phyloP scores from a whole-genome alignment of 2,888 invertebrate species.

The Drosophila setosimentum region DNA sequence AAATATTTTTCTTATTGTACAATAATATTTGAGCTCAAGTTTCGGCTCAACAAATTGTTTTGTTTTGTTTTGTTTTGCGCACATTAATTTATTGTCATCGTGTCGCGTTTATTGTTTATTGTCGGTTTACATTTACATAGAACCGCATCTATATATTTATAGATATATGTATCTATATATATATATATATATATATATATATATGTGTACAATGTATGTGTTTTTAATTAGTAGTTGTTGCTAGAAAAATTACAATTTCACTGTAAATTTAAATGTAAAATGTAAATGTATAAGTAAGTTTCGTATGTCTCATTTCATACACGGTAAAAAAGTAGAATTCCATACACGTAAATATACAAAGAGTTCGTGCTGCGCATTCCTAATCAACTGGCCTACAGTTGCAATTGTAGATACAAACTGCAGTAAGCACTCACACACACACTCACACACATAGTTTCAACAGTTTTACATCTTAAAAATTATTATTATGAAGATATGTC shows the following conservation, averaged over 20 bases:
- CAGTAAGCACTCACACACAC: slow-evolving; percentile 43
- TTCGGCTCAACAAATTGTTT: slow-evolving; percentile 53
- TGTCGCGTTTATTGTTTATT: slow-evolving; percentile 67
- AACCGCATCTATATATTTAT: slow-evolving; percentile 45
- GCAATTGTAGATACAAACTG: slow-evolving; percentile 10
- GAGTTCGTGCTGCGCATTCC: slow-evolving; percentile 35
- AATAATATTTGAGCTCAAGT: slow-evolving; percentile 42
- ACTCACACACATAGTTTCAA: slow-evolving; percentile 63
- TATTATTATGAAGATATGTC: slow-evolving; percentile 85
- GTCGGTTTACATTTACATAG: slow-evolving; percentile 62
- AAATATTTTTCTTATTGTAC: slow-evolving; percentile 56
- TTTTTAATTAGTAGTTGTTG: slow-evolving; percentile 58
- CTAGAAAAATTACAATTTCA: slow-evolving; percentile 74
- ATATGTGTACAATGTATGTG: slow-evolving; percentile 18
- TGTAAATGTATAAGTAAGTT: slow-evolving; percentile 67
- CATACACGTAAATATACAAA: slow-evolving; percentile 70
- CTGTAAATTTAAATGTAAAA: slow-evolving; percentile 56
- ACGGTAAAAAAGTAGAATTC: slow-evolving; percentile 76
- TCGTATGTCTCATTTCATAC: slow-evolving; percentile 35
- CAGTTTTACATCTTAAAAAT: slow-evolving; percentile 81
- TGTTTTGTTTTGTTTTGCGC: slow-evolving; percentile 38
- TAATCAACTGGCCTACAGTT: slow-evolving; percentile 24
- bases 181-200: slow-evolving; percentile 6
- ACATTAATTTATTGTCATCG: slow-evolving; percentile 73
- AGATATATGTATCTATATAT: background rate